Conservation (phyloP, 2,888 invertebrate species). For the Zelleria hepariella region DNA sequence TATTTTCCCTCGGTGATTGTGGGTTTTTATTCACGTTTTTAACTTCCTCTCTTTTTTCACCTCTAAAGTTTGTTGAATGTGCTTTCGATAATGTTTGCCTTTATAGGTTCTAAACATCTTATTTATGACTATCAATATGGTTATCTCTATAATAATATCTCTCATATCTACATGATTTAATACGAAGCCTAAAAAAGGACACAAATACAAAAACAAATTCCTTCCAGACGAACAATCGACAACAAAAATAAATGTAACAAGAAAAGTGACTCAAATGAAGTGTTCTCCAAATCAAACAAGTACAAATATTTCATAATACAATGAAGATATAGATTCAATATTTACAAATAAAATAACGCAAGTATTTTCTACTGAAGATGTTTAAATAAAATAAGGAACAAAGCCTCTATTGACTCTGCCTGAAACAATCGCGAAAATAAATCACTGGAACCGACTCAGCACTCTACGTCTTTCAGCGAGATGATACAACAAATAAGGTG, state of each 20-base stretch:
- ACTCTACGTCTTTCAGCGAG: constrained; percentile 37
- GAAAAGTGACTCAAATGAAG: constrained; percentile 24
- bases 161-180: constrained; percentile 13
- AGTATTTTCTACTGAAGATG: constrained; percentile 1
- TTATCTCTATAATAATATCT: constrained; percentile 18
- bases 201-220: constrained; percentile 19
- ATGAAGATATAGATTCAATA: neutral
- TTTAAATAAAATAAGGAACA: neutral
- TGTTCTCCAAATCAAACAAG: constrained; percentile 39
- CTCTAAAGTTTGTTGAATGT: too few species aligned
- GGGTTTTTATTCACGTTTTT: neutral
- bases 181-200: constrained; percentile 32
- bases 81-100: constrained; percentile 18
- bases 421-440: neutral
- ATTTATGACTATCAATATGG: constrained; percentile 19
- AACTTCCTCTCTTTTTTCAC: neutral
- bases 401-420: neutral
- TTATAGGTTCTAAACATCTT: constrained; percentile 4
- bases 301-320: constrained; percentile 23
- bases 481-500: constrained; percentile 63
- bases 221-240: constrained; percentile 36
- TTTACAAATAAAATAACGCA: neutral
- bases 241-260: constrained; percentile 16
- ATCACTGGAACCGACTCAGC: constrained; percentile 16
- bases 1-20: neutral